A percentile compares a stretch with the other conserved stretches of the same genome.
These are phyloP conservation scores for Perizoma affinitatum DNA, from an alignment of 2,888 invertebrate species.

Conservation along the genomic window DNA sequence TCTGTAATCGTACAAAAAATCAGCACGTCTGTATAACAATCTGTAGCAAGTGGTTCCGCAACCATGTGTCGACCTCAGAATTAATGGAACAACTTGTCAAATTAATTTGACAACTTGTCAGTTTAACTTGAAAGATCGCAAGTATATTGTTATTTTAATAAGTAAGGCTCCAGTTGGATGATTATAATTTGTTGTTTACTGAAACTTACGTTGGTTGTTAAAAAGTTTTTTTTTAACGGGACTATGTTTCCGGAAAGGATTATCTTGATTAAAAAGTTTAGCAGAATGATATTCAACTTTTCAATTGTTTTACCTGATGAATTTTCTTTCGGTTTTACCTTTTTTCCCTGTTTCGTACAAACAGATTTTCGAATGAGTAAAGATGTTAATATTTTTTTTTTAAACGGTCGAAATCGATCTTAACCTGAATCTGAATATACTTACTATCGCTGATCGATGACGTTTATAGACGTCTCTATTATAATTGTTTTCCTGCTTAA, in stretches of 20 bases:
- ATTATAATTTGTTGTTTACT: constrained; percentile 40
- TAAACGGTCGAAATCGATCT: no score
- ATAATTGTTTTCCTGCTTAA: no score
- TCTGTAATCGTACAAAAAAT: constrained; percentile 5
- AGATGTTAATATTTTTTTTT: no score
- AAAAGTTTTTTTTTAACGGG: constrained; percentile 20
- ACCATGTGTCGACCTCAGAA: constrained; percentile 38
- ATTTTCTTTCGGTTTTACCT: constrained; percentile 6
- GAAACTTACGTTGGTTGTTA: constrained; percentile 14
- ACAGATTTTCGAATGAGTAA: not conserved
- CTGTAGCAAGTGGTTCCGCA: constrained; percentile 24
- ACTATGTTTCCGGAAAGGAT: constrained; percentile 6
- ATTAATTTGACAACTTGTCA: constrained; percentile 45
- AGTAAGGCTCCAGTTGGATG: constrained; percentile 48
- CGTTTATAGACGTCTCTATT: no score
- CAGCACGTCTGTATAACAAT: constrained; percentile 3
- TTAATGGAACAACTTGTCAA: constrained; percentile 39
- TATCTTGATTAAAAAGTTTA: constrained; percentile 29
- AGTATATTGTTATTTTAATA: constrained; percentile 44
- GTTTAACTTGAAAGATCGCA: constrained; percentile 39
- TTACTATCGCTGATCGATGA: no score
- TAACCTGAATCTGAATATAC: no score
- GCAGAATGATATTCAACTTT: constrained; percentile 11
- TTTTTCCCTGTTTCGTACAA: constrained; percentile 1
- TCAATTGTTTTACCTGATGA: constrained; percentile 4